Conservation (phyloP, 2,888 invertebrate genomes). For the Dexiosoma caninum region DNA sequence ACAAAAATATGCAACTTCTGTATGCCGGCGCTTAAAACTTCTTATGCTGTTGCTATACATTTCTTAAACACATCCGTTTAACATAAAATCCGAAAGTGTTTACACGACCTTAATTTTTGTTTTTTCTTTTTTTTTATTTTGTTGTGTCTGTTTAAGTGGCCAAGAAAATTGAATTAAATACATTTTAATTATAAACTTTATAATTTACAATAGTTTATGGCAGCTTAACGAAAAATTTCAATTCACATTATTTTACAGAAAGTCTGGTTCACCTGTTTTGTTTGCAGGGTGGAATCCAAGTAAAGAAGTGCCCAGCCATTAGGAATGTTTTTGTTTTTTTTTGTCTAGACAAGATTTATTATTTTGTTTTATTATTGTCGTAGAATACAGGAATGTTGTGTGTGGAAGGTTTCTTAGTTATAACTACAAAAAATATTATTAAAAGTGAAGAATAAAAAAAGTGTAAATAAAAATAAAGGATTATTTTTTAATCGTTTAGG, state of each 20-base stretch:
- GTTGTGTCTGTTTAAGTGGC: conserved; percentile 1
- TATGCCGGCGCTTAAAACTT: conserved; percentile 17
- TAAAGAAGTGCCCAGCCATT: conserved; percentile 20
- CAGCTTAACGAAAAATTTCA: no score
- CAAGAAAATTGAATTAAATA: conserved; percentile 65
- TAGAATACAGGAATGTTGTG: no score
- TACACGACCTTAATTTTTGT: neutral
- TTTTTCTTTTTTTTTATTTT: neutral
- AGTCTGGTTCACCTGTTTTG: neutral
- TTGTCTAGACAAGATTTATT: conserved; percentile 54
- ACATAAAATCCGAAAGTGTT: conserved; percentile 11
- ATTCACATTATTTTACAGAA: no score
- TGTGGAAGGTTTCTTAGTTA: no score
- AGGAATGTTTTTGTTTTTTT: conserved; percentile 10
- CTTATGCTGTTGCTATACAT: conserved; percentile 4
- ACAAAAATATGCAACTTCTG: neutral
- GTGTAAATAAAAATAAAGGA: no score
- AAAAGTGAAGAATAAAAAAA: no score
- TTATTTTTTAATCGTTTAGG: no score
- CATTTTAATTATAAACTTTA: conserved; percentile 65
- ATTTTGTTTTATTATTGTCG: no score
- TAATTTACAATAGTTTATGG: conserved; percentile 52
- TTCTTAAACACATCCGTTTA: conserved; percentile 14
- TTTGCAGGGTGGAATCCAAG: conserved; percentile 1
- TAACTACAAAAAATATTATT: no score